These are phyloP conservation scores for Diarsia brunnea DNA, from an alignment of 2,888 invertebrate genomes.

Conservation along the genomic window DNA sequence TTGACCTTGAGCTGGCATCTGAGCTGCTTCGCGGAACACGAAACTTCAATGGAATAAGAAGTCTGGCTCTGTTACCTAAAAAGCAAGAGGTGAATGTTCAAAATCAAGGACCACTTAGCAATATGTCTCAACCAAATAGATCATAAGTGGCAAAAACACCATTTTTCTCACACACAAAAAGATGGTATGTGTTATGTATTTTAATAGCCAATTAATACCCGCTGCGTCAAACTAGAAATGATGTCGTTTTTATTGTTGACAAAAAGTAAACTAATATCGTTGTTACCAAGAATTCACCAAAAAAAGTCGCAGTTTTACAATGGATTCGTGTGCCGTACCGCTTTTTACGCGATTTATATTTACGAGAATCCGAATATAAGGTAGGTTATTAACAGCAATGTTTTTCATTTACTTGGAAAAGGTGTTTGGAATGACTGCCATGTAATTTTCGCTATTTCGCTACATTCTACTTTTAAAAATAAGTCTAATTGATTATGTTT, in stretches of 20 bases:
- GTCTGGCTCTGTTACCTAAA: not conserved
- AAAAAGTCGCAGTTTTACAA: constrained; percentile 20
- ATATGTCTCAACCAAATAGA: constrained; percentile 16
- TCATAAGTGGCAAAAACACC: constrained; percentile 24
- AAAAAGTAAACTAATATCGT: constrained; percentile 37
- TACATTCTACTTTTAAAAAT: not conserved
- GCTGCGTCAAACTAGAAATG: constrained; percentile 55
- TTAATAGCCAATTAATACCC: constrained; percentile 63
- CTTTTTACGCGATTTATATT: constrained; percentile 7
- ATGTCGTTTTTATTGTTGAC: constrained; percentile 47
- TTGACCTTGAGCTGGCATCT: not conserved
- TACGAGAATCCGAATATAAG: not conserved
- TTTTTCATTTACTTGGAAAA: not conserved
- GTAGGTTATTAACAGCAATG: not conserved
- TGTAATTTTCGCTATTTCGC: not conserved
- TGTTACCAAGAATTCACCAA: constrained; percentile 22
- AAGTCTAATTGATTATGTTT: constrained; percentile 29
- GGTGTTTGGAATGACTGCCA: not conserved
- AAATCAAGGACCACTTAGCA: constrained; percentile 16
- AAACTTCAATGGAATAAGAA: not conserved
- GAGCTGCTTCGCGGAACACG: not conserved
- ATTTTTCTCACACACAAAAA: constrained; percentile 29
- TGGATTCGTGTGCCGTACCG: constrained; percentile 15
- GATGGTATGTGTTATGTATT: constrained; percentile 52
- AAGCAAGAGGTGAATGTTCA: constrained; percentile 16